Evolutionary conservation across 1,140 invertebrate genomes (phyloP).

Genomic region (Eurosta solidaginis): DNA sequence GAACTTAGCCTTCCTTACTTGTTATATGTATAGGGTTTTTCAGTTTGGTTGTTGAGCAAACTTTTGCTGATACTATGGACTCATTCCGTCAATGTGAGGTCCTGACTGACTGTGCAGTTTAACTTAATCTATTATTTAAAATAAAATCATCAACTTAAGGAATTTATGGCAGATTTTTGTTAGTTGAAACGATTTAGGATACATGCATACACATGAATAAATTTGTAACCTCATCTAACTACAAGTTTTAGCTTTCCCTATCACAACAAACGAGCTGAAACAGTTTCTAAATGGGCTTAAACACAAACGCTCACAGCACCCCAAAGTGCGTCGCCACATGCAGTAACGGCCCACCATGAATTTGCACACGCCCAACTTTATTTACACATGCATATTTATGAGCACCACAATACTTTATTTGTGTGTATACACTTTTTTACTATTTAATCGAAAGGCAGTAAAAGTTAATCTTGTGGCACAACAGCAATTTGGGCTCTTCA

Average conservation of each 20-base stretch:
- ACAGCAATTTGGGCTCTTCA: not conserved
- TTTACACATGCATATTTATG: slow-evolving; percentile 3
- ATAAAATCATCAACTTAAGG: too few relatives aligned
- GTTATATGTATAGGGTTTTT: too few relatives aligned
- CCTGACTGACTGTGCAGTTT: too few relatives aligned
- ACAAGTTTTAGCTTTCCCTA: slow-evolving; percentile 20
- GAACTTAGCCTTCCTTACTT: too few relatives aligned
- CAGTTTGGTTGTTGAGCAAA: too few relatives aligned
- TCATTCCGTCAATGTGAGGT: too few relatives aligned
- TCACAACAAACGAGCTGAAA: not conserved
- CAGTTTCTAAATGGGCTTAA: not conserved
- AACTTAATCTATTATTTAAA: too few relatives aligned
- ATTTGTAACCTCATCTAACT: not conserved
- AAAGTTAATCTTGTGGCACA: not conserved
- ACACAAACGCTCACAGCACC: not conserved
- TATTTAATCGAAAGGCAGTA: not conserved
- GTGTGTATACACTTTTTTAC: not conserved
- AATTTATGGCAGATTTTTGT: too few relatives aligned
- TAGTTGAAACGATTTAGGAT: too few relatives aligned
- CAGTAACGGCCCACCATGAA: not conserved
- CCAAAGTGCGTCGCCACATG: too few relatives aligned
- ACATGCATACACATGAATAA: not conserved
- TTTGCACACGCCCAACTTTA: not conserved
- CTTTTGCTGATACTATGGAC: too few relatives aligned
- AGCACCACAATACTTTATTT: not conserved